Conservation (phyloP, 2,888 invertebrate genomes). For the Cordilura impudica region DNA sequence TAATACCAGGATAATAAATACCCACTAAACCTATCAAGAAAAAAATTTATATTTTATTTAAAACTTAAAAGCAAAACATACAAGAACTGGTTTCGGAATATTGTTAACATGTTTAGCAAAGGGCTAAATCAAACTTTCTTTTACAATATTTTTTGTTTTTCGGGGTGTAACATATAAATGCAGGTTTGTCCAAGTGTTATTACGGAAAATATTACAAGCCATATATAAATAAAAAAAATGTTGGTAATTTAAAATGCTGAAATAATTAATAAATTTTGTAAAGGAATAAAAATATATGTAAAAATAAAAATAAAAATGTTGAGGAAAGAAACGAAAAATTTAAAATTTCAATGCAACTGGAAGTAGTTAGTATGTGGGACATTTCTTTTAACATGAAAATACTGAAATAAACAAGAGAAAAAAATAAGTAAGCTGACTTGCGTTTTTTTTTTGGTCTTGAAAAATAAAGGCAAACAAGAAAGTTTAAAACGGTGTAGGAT, state of each 20-base stretch:
- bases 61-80: neutral
- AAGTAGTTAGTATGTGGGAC: neutral
- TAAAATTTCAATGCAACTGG: neutral
- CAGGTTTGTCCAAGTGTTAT: too few species aligned
- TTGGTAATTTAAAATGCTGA: neutral
- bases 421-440: neutral
- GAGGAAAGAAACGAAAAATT: neutral
- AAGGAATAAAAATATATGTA: neutral
- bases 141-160: neutral
- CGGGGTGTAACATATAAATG: neutral
- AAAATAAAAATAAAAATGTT: too few species aligned
- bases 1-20: slow-evolving; percentile 21
- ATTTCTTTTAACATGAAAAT: neutral
- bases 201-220: too few species aligned
- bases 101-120: neutral
- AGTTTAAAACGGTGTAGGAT: too few species aligned
- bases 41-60: neutral
- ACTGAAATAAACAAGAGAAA: neutral
- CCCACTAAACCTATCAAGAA: slow-evolving; percentile 8
- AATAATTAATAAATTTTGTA: neutral
- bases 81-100: neutral
- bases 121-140: neutral
- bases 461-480: too few species aligned
- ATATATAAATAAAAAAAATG: neutral
- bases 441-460: too few species aligned